Percentiles rank a stretch among this genome's conserved stretches.
Conservation (phyloP, 2,888 invertebrate genomes). For the Prenolepis imparis region DNA sequence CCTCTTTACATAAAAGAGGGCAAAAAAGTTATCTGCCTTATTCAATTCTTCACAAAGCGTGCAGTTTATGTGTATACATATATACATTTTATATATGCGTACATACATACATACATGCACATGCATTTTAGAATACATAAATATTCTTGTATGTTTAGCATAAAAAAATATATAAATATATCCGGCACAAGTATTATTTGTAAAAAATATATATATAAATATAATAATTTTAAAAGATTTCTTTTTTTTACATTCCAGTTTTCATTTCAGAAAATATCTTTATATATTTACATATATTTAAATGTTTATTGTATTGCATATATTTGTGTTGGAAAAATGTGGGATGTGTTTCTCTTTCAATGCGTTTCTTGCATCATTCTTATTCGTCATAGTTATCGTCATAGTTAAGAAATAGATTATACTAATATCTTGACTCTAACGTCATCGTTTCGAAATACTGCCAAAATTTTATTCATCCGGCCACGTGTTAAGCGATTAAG, state of each 20-base stretch:
- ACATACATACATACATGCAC: no score
- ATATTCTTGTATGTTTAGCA: not conserved
- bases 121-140: no score
- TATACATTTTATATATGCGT: not conserved
- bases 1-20: not conserved
- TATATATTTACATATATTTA: not conserved
- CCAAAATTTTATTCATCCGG: constrained; percentile 40
- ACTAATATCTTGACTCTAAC: constrained; percentile 17
- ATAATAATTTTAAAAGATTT: not conserved
- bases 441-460: constrained; percentile 13
- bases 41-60: not conserved
- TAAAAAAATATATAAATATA: not conserved
- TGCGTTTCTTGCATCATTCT: constrained; percentile 21
- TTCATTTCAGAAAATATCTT: not conserved
- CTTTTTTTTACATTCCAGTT: not conserved
- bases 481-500: constrained; percentile 23
- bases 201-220: not conserved
- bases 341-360: not conserved
- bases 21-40: not conserved
- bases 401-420: constrained; percentile 68
- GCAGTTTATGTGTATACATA: not conserved
- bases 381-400: constrained; percentile 51
- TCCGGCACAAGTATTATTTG: not conserved
- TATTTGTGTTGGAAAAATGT: not conserved
- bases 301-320: not conserved